Base-by-base conservation (phyloP, 2,797 vertebrate species). In the Alectoris magna region DNA sequence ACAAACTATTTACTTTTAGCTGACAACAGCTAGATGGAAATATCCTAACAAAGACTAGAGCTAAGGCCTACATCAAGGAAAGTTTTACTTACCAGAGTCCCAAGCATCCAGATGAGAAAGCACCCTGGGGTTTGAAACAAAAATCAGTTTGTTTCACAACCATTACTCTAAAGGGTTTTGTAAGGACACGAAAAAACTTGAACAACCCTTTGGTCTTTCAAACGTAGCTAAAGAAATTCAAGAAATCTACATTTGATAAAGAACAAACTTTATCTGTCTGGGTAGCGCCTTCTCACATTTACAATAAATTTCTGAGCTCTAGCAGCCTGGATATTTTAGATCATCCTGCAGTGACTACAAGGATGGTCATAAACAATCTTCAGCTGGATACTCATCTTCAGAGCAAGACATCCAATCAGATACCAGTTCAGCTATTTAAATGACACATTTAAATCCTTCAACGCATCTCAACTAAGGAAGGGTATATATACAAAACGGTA, bases 31-130 rank as follows among this genome's bases (percentile, higher is more conserved):
- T 76, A 77, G 22, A 68, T 41, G 9, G 15, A 86, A 95, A 83
- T 48, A 44, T 31, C 78, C 48, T 60, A 89, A 68, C 36, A 60
- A 75, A 69, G 5, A 11, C 62, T 49, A 76, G 3, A 90, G n/a
- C 55, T 66, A 66, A 70, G 19, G 26, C 27, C 49, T 68, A 43
- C 31, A 62, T 55, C 21, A 67, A 75, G 17, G 36, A 29, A 75
- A 19, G 11, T 39, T 92, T 89, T 72, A 91, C 97, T 99, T 98
- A 99, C 99, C 99, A 11, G 97, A 96, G 94, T 96, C 97, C 97
- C 98, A 98, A 72, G 97, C 97, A 95, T 98, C 98, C 95, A 99
- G 96, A 96, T 98, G 98, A 83, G 98, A 98, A 96, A 99, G 97
- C 94, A 99, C 99, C 98, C 99, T 99, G 90, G 22, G 75, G 95